Conservation (phyloP, 2,888 invertebrate genomes). For the Troides helena region DNA sequence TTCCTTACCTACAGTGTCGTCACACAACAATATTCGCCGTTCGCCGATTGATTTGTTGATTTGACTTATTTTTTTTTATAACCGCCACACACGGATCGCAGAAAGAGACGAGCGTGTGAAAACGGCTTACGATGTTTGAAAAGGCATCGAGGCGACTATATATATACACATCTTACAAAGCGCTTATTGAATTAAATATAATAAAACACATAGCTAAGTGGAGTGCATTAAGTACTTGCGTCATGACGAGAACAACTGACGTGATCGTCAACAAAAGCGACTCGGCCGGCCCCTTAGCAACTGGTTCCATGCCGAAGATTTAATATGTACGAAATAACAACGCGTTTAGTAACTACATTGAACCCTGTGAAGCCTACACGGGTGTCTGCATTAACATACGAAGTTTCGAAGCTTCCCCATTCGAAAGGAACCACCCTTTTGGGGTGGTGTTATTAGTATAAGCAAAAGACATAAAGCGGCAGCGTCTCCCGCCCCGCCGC, state of each 20-base stretch:
- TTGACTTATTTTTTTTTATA: too few relatives aligned
- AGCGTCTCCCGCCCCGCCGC: slow-evolving; percentile 29
- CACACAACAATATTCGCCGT: too few relatives aligned
- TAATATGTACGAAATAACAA: slow-evolving; percentile 55
- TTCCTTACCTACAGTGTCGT: too few relatives aligned
- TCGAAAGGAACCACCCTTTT: slow-evolving; percentile 66
- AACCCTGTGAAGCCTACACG: slow-evolving; percentile 66
- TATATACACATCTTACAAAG: neutral
- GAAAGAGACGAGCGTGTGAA: too few relatives aligned
- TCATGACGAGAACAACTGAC: slow-evolving; percentile 22
- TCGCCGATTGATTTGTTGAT: too few relatives aligned
- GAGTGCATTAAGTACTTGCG: too few relatives aligned
- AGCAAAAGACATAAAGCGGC: slow-evolving; percentile 66
- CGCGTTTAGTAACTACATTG: slow-evolving; percentile 56
- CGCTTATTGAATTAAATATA: slow-evolving; percentile 1
- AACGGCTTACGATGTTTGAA: too few relatives aligned
- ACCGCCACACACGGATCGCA: too few relatives aligned
- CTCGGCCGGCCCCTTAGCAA: slow-evolving; percentile 44
- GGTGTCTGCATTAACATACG: slow-evolving; percentile 75
- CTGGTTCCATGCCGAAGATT: slow-evolving; percentile 45
- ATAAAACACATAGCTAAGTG: neutral
- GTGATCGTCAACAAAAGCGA: slow-evolving; percentile 28
- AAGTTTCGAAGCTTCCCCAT: slow-evolving; percentile 63
- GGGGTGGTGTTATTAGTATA: slow-evolving; percentile 75
- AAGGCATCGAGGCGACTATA: too few relatives aligned